Evolutionary conservation across 2,888 invertebrate species (phyloP).

Genomic region (Dolichomitus sp.): DNA sequence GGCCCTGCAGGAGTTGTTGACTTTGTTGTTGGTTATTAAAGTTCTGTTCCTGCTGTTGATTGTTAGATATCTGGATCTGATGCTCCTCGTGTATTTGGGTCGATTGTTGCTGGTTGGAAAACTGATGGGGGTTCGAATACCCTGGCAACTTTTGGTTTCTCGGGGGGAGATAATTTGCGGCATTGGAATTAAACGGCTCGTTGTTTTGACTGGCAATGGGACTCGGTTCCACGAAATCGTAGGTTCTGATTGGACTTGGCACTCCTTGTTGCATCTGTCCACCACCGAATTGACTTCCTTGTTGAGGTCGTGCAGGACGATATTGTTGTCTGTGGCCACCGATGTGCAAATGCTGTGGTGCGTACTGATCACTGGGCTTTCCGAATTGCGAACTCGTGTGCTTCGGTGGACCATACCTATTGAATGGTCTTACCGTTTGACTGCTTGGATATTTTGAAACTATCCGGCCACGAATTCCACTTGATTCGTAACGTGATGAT

Average conservation of each 20-base stretch:
- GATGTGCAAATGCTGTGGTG: slow-evolving; percentile 3
- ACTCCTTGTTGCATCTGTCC: slow-evolving; percentile 72
- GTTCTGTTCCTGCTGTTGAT: slow-evolving; percentile 48
- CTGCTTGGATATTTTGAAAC: slow-evolving; percentile 70
- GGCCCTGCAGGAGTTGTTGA: slow-evolving; percentile 70
- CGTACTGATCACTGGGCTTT: slow-evolving; percentile 55
- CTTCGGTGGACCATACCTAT: slow-evolving; percentile 80
- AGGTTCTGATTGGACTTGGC: slow-evolving; percentile 76
- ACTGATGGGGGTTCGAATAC: slow-evolving; percentile 58
- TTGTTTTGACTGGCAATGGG: slow-evolving; percentile 83
- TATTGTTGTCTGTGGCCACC: slow-evolving; percentile 30
- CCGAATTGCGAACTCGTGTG: slow-evolving; percentile 3
- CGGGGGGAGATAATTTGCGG: slow-evolving; percentile 83
- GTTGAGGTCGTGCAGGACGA: slow-evolving; percentile 49
- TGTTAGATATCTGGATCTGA: slow-evolving; percentile 28
- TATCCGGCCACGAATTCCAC: slow-evolving; percentile 72
- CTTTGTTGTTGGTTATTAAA: slow-evolving; percentile 44
- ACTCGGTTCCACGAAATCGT: slow-evolving; percentile 76
- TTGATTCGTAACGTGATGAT: slow-evolving; percentile 17
- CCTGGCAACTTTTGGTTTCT: slow-evolving; percentile 81
- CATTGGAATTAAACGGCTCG: slow-evolving; percentile 80
- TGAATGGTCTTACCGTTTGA: slow-evolving; percentile 77
- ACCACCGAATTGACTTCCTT: slow-evolving; percentile 48
- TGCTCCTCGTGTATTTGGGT: slow-evolving; percentile 25
- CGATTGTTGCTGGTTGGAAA: slow-evolving; percentile 51